These are phyloP conservation scores for Parazoanthus swiftii DNA, from an alignment of 92 coral and sea anemone genomes.

Conservation along the genomic window DNA sequence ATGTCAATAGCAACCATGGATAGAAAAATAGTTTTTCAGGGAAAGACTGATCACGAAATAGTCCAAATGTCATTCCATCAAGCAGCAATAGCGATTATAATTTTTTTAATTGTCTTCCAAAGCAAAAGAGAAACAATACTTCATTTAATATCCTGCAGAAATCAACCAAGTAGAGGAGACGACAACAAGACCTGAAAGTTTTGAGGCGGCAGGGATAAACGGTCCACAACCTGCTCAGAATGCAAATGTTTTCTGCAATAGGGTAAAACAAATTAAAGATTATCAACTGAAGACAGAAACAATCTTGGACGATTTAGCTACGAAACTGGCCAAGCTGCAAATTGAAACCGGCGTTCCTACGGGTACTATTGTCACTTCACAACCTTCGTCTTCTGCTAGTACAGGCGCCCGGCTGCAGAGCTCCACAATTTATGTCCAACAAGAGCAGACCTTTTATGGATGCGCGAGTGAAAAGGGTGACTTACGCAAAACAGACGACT, in stretches of 20 bases:
- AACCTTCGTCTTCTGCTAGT: background rate
- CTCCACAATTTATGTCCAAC: background rate
- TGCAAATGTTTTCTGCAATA: background rate
- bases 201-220: background rate
- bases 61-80: background rate
- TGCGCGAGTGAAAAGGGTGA: background rate
- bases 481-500: background rate
- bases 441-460: background rate
- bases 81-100: background rate
- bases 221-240: background rate
- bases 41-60: background rate
- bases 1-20: too few species aligned
- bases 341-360: background rate
- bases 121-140: too few species aligned
- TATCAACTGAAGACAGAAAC: background rate
- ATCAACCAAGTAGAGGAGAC: background rate
- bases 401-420: background rate
- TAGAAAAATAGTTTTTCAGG: background rate
- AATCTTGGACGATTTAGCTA: background rate
- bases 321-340: conserved; percentile 1
- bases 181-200: background rate
- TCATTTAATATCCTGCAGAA: background rate
- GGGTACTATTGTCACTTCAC: background rate
- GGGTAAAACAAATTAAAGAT: background rate
- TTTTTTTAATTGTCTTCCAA: background rate